Conservation (phyloP, 2,113 vertebrate genomes). For the Bolborhynchus lineola region DNA sequence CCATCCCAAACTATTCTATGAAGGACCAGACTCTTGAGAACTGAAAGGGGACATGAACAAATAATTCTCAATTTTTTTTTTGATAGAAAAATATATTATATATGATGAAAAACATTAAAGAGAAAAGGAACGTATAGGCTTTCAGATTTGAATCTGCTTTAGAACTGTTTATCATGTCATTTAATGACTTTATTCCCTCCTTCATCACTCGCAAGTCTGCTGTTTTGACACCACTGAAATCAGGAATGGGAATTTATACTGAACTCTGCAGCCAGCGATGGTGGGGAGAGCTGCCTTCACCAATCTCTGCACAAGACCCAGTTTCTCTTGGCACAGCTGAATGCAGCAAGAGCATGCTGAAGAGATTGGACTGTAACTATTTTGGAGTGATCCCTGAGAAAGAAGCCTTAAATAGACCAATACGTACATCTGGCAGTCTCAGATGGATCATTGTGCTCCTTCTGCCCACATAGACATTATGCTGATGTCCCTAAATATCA, state of each 20-base stretch:
- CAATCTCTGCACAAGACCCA: constrained; percentile 8
- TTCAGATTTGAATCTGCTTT: not conserved
- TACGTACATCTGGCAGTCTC: constrained; percentile 18
- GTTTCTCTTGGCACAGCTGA: constrained; percentile 9
- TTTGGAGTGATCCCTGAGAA: constrained; percentile 53
- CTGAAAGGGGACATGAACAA: not conserved
- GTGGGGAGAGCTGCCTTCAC: constrained; percentile 11
- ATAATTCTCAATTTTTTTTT: not conserved
- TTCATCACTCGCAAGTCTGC: not conserved
- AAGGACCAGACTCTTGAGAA: not conserved
- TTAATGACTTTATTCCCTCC: not conserved
- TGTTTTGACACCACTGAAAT: not conserved
- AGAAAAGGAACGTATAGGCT: not conserved
- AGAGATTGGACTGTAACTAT: constrained; percentile 18
- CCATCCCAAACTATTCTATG: not conserved
- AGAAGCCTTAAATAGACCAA: constrained; percentile 45
- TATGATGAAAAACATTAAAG: not conserved
- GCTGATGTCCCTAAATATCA: not conserved
- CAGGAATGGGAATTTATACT: not conserved
- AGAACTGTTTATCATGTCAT: not conserved
- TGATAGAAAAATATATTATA: not conserved
- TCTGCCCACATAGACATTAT: not conserved
- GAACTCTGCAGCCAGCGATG: accelerated
- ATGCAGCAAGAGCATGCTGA: not conserved
- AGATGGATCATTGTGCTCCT: constrained; percentile 13